These are phyloP conservation scores for Nomada goodeniana DNA, from an alignment of 2,888 invertebrate genomes.

Conservation along the genomic window DNA sequence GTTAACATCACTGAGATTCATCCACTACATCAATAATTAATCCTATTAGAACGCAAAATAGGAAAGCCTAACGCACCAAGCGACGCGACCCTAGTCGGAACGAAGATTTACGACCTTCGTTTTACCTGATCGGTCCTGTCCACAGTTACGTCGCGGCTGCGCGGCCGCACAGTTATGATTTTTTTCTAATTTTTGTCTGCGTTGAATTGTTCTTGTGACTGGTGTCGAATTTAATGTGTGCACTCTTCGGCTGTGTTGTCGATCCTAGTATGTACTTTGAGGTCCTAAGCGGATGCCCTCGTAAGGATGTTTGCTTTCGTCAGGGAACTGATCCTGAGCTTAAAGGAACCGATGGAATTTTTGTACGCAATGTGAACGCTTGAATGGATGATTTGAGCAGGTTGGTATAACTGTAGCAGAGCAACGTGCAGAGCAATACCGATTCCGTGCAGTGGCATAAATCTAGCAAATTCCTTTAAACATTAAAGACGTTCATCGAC, in stretches of 20 bases:
- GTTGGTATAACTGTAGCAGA: not conserved
- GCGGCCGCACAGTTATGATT: too few relatives aligned
- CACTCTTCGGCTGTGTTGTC: not conserved
- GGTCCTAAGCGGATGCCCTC: not conserved
- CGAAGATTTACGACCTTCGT: too few relatives aligned
- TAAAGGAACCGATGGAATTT: not conserved
- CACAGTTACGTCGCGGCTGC: too few relatives aligned
- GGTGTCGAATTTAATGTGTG: not conserved
- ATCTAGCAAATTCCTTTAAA: conserved; percentile 39
- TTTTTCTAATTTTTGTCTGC: conserved; percentile 3
- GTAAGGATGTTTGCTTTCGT: not conserved
- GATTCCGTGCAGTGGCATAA: conserved; percentile 18
- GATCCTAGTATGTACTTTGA: not conserved
- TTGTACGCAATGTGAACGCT: not conserved
- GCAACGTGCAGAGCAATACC: not conserved
- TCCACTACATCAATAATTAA: too few relatives aligned
- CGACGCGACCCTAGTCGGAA: too few relatives aligned
- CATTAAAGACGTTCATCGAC: conserved; percentile 26
- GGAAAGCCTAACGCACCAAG: too few relatives aligned
- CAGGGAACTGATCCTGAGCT: not conserved
- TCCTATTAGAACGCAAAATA: too few relatives aligned
- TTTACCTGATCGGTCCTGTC: too few relatives aligned
- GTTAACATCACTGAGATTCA: too few relatives aligned
- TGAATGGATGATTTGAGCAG: conserved; percentile 3
- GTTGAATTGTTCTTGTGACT: conserved; percentile 12